phyloP scores from a whole-genome alignment of 2,888 invertebrate species.

The Scotopteryx bipunctaria region DNA sequence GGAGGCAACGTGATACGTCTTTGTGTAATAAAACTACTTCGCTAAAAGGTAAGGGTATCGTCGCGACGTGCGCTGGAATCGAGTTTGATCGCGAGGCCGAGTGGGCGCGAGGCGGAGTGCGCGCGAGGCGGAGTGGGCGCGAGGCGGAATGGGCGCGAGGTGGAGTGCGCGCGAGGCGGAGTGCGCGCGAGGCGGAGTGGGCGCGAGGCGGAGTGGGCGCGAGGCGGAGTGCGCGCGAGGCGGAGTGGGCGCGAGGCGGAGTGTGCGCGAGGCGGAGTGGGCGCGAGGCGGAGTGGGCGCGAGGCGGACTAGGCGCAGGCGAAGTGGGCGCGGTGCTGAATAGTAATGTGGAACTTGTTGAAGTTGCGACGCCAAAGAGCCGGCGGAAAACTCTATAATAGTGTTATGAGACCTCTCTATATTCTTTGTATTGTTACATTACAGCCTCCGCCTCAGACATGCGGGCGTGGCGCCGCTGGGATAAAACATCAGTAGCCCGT shows the following conservation, averaged over 20 bases:
- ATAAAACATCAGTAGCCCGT: too few species aligned
- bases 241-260: not conserved
- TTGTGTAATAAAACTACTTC: not conserved
- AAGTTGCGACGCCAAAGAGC: not conserved
- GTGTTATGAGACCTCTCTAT: too few species aligned
- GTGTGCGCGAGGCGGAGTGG: not conserved
- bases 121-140: not conserved
- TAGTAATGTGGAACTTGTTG: conserved; percentile 5
- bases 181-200: not conserved
- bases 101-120: not conserved
- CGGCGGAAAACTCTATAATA: too few species aligned
- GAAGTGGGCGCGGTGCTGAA: not conserved
- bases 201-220: not conserved
- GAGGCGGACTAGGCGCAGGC: not conserved
- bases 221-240: not conserved
- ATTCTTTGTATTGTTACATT: too few species aligned
- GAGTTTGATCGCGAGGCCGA: not conserved
- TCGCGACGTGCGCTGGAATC: not conserved
- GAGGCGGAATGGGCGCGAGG: too few species aligned
- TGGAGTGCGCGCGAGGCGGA: not conserved
- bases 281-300: not conserved
- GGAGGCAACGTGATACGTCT: not conserved
- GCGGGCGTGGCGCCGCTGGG: too few species aligned
- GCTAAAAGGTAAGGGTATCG: conserved; percentile 1
- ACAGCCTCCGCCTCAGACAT: too few species aligned